These are phyloP conservation scores for Platyrinchus mystaceus DNA, from an alignment of 2,797 vertebrate genomes.

Conservation along the genomic window DNA sequence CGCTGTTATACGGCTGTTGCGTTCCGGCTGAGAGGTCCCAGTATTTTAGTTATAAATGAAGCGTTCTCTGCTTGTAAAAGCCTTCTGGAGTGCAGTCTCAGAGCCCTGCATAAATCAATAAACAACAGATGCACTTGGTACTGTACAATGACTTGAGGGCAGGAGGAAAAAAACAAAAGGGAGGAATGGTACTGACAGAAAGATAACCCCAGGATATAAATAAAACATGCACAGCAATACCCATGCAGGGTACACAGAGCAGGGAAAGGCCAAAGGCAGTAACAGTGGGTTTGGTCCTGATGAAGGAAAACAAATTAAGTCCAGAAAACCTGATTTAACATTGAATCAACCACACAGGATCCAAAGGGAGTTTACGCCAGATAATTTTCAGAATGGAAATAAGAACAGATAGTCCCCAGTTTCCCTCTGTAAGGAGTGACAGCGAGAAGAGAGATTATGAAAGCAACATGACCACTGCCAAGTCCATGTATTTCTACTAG, in stretches of 20 bases:
- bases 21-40: conserved; percentile 38
- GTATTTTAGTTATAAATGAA: conserved; percentile 63
- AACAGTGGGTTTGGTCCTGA: neutral
- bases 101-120: conserved; percentile 72
- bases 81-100: conserved; percentile 28
- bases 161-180: neutral
- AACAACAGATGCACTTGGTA: conserved; percentile 29
- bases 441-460: neutral
- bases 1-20: neutral
- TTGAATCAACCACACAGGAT: neutral
- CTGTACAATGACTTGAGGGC: conserved; percentile 18
- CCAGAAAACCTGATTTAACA: neutral
- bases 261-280: neutral
- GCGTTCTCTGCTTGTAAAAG: conserved; percentile 57
- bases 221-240: neutral
- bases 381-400: neutral
- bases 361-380: neutral
- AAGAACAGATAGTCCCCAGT: neutral
- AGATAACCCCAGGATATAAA: neutral
- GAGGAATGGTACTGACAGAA: neutral
- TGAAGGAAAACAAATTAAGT: neutral
- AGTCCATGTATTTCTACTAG: neutral
- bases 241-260: neutral
- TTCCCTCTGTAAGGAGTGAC: neutral
- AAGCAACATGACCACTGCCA: neutral